A percentile compares a stretch with the other conserved stretches of the same genome.
Evolutionary conservation across 2,113 vertebrate species (phyloP).

Genomic region (Calyptommatus sinebrachiatus): DNA sequence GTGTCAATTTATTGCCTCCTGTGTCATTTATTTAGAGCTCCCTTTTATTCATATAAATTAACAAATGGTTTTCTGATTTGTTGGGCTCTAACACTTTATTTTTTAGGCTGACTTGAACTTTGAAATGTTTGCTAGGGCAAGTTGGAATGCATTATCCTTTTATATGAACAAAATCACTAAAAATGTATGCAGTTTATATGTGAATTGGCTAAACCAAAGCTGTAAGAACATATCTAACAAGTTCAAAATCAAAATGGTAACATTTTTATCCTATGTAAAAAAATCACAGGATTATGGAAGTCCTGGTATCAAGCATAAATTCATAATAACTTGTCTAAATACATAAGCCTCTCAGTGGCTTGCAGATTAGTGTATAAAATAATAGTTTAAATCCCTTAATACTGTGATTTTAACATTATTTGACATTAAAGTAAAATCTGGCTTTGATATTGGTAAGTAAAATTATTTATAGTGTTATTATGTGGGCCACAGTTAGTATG

Average conservation of each 20-base stretch:
- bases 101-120: slow-evolving; percentile 58
- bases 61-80: slow-evolving; percentile 66
- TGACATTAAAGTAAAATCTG: neutral
- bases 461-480: neutral
- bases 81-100: slow-evolving; percentile 57
- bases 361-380: slow-evolving; percentile 20
- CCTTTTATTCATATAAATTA: slow-evolving; percentile 74
- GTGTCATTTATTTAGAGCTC: slow-evolving; percentile 99
- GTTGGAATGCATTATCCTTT: slow-evolving; percentile 51
- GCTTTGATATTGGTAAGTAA: neutral
- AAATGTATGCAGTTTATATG: slow-evolving; percentile 58
- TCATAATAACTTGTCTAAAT: slow-evolving; percentile 19
- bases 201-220: slow-evolving; percentile 49
- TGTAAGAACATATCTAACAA: slow-evolving; percentile 15
- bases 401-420: neutral
- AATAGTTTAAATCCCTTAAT: neutral
- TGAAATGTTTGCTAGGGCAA: slow-evolving; percentile 54
- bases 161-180: slow-evolving; percentile 52
- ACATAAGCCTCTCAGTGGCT: slow-evolving; percentile 23
- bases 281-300: neutral
- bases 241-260: neutral
- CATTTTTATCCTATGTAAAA: slow-evolving; percentile 10
- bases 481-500: neutral
- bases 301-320: slow-evolving; percentile 2
- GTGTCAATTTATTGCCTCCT: slow-evolving; percentile 99